Evolutionary conservation across 2,888 invertebrate species (phyloP), one percentile per base, ranked within the genome.

Genomic region (Leptinotarsa juncta): DNA sequence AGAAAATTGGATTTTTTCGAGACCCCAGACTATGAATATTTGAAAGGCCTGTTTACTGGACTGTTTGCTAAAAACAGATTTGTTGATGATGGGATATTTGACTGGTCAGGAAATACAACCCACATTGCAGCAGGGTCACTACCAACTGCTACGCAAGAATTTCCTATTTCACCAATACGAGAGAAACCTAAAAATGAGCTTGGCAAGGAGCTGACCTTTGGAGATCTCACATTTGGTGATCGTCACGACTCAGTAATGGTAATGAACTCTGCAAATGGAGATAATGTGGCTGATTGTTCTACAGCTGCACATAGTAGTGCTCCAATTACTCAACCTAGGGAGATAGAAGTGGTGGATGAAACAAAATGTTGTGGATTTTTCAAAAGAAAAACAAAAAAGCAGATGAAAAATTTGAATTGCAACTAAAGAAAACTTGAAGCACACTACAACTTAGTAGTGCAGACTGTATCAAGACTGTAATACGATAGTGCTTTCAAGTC

Each of bases 11-110:
- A 99, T 91, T 99, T 99, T 91, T 99, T 98, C 91, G 99, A 99
- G 91, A 96, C 97, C 81, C 99, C 99, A 78, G 98, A 99, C 90
- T 99, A 99, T 91, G 97, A 98, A 89, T 97, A 98, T 91, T 92
- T 98, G 89, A 92, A 97, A 86, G 95, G 96, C 88, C 93, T 97
- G 90, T 98, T 98, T 91, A 94, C 94, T 89, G 96, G 96, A 88
- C 92, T 97, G 85, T 96, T 95, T 90, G 95, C 95, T 84, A 92
- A 94, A 83, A 92, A 94, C 88, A 94, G 95, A 80, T 95, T 94
- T 89, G 91, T 93, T 84, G 94, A 96, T 89, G 96, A 97, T 89
- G 95, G 95, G 83, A 95, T 96, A 88, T 97, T 96, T 89, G 97
- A 97, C 90, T 97, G 97, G 97, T 95, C 96, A 89, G 96, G 75